phyloP scores from a whole-genome alignment of 2,113 vertebrate genomes.

The Tricholaema leucomelas region DNA sequence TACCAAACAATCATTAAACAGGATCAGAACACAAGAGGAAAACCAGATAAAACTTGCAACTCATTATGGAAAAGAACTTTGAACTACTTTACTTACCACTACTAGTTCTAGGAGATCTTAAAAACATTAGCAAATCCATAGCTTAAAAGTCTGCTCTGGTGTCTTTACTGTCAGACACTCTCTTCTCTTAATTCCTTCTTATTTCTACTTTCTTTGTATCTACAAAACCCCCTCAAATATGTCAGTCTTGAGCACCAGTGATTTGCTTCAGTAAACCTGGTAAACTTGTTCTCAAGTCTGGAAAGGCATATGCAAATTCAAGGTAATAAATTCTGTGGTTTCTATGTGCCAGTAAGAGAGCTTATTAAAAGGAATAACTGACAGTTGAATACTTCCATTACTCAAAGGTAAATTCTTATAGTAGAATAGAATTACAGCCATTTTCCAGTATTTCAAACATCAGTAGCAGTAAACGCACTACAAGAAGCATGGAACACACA shows the following conservation, averaged over 20 bases:
- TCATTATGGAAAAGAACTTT: neutral
- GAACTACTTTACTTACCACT: neutral
- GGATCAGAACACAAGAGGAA: neutral
- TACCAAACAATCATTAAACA: neutral
- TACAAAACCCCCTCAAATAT: neutral
- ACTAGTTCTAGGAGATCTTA: neutral
- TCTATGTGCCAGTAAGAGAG: neutral
- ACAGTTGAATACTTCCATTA: neutral
- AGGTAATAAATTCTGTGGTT: neutral
- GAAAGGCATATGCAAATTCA: neutral
- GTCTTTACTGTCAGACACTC: neutral
- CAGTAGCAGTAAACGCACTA: neutral
- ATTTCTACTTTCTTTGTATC: neutral
- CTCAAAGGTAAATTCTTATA: neutral
- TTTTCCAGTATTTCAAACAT: neutral
- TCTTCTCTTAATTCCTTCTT: neutral
- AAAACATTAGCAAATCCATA: neutral
- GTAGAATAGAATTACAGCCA: neutral
- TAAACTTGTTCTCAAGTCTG: neutral
- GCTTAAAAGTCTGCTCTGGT: neutral
- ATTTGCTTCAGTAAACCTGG: neutral
- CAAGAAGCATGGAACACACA: neutral
- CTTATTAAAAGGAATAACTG: neutral
- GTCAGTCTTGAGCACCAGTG: neutral
- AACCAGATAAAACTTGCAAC: neutral